These are phyloP conservation scores for Himalopsyche tibetana DNA, from an alignment of 2,888 invertebrate species.

Conservation along the genomic window DNA sequence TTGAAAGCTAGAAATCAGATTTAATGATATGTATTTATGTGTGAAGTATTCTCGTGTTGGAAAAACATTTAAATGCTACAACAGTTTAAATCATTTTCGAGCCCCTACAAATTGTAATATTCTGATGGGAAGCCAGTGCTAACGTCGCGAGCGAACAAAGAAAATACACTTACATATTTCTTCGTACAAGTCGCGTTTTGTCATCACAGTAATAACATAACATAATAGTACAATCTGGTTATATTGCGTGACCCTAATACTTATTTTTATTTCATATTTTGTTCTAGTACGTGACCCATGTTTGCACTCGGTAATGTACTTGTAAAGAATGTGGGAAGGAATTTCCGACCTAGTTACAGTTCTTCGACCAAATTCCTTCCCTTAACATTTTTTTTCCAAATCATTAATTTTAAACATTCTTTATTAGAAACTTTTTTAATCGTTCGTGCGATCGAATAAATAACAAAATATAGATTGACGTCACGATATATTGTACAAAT, in stretches of 20 bases:
- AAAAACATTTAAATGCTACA: too few relatives aligned
- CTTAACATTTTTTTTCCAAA: too few relatives aligned
- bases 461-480: too few relatives aligned
- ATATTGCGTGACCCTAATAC: slow-evolving; percentile 34
- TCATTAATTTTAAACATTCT: too few relatives aligned
- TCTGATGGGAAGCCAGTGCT: not conserved
- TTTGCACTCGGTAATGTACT: slow-evolving; percentile 10
- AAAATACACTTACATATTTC: slow-evolving; percentile 12
- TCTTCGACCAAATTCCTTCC: not conserved
- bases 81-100: too few relatives aligned
- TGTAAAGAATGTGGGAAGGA: not conserved
- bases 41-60: too few relatives aligned
- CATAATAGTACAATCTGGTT: slow-evolving; percentile 20
- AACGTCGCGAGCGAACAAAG: not conserved
- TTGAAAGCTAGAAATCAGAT: too few relatives aligned
- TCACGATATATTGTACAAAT: too few relatives aligned
- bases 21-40: too few relatives aligned
- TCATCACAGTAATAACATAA: slow-evolving; percentile 1
- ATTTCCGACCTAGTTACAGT: not conserved
- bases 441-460: too few relatives aligned
- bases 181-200: slow-evolving; percentile 12
- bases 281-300: slow-evolving; percentile 19
- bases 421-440: too few relatives aligned
- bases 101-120: not conserved
- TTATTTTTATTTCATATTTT: slow-evolving; percentile 34